Evolutionary conservation across 2,797 vertebrate species (phyloP).

Genomic region (Microctenopoma lineatum): DNA sequence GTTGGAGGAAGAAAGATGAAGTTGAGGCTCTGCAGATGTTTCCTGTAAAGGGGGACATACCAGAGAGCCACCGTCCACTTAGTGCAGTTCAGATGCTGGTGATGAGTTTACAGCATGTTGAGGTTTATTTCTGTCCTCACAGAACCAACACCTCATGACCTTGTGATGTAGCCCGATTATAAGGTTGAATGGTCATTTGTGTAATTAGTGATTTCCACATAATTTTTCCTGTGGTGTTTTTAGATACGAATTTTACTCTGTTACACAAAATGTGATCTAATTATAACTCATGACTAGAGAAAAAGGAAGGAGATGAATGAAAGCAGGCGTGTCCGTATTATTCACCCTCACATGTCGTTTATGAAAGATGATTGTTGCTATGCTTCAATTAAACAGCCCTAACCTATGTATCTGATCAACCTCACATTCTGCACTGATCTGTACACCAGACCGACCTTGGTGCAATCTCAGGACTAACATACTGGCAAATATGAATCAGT

Average conservation of each 20-base stretch:
- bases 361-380: background rate
- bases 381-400: too few species aligned
- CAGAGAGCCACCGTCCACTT: conserved; percentile 3
- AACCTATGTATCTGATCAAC: background rate
- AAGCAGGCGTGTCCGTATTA: background rate
- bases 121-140: conserved; percentile 23
- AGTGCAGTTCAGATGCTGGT: background rate
- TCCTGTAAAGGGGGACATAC: conserved; percentile 45
- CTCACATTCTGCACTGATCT: too few species aligned
- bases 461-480: too few species aligned
- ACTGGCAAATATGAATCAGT: too few species aligned
- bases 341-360: conserved; percentile 11
- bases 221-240: background rate
- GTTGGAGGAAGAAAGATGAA: conserved; percentile 52
- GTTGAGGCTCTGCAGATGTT: conserved; percentile 57
- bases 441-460: too few species aligned
- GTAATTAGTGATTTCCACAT: background rate
- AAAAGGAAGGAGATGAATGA: background rate
- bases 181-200: background rate
- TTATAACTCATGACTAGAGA: background rate
- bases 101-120: background rate
- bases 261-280: conserved; percentile 1
- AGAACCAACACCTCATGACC: background rate
- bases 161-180: background rate
- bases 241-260: background rate